Evolutionary conservation across 2,113 vertebrate genomes (phyloP).

Genomic region (Centropristis striata): DNA sequence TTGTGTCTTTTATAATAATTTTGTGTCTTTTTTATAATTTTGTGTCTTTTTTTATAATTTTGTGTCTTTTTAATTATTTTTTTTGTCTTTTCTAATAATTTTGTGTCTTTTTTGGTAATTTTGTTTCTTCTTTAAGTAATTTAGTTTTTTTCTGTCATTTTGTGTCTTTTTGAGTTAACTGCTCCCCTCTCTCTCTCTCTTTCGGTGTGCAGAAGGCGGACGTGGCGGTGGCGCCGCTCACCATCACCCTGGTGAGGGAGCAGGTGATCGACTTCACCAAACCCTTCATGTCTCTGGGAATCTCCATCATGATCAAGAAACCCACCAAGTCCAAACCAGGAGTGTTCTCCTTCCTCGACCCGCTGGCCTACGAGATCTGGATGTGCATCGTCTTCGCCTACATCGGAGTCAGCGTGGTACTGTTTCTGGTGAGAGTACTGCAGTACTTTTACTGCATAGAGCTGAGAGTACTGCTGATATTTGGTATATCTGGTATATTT

Average conservation of each 20-base stretch:
- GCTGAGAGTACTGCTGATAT: no score
- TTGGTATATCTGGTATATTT: no score
- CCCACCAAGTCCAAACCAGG: slow-evolving; percentile 98
- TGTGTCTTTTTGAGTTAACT: no score
- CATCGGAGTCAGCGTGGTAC: slow-evolving; percentile 98
- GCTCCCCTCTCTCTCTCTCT: background rate
- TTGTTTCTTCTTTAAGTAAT: no score
- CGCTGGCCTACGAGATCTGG: slow-evolving; percentile 99
- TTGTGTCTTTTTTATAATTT: no score
- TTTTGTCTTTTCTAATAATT: no score
- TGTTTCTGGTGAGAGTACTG: slow-evolving; percentile 90
- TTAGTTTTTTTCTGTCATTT: no score
- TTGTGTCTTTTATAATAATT: no score
- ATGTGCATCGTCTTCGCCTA: slow-evolving; percentile 99
- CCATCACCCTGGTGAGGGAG: slow-evolving; percentile 97
- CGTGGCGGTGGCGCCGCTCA: slow-evolving; percentile 96
- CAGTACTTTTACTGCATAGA: background rate
- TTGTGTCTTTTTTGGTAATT: no score
- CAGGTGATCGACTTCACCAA: slow-evolving; percentile 99
- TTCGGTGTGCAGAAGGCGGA: slow-evolving; percentile 90
- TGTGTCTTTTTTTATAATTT: no score
- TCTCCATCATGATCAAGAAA: slow-evolving; percentile 99
- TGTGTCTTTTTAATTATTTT: no score
- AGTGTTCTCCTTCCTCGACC: slow-evolving; percentile 98
- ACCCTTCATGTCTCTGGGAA: slow-evolving; percentile 98